Evolutionary conservation across 2,113 vertebrate species (phyloP), one percentile per base, ranked within the genome.

Genomic region (Speoplatyrhinus poulsoni): DNA sequence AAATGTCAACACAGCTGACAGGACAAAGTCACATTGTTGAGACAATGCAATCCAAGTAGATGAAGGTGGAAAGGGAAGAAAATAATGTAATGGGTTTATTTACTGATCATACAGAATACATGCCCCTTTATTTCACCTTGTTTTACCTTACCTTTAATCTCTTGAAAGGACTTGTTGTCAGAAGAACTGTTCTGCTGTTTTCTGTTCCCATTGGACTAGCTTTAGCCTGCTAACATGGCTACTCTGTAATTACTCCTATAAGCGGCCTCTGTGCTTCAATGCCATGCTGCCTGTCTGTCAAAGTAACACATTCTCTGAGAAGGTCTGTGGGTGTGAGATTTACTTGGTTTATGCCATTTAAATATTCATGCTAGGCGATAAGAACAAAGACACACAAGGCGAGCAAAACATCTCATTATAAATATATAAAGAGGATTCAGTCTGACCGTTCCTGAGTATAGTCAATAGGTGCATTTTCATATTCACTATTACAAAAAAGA

Each of bases 371-470:
- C 73, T 62, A 12, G 59, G 70, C 13, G 70, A 87, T 85, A 80
- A 85, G 83, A 85, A 76, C 70, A 73, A 79, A 81, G 81, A 81
- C 64, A 75, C 76, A 66, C 36, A 67, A 78, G 77, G 77, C 70
- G 17, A 69, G 86, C 85, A 82, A 87, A 70, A 78, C 73, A 81
- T 83, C 82, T 83, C 56, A 68, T 78, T 84, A 89, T 83, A 81
- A 88, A 87, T 88, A 86, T 84, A 85, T 90, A 77, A 88, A 85
- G 71, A 85, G 79, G 81, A 77, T 74, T 81, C 58, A 69, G 65
- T 59, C 65, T 71, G 56, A 68, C 65, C 65, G 72, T 77, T 56
- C 50, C 36, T 55, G 41, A 73, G 70, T 84, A 69, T 75, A 67
- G 49, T 77, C 73, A 55, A 72, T 66, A 79, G 9, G 47, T 67